Evolutionary conservation across 2,888 invertebrate genomes (phyloP), one percentile per base, ranked within the genome.

Genomic region (Strigamia crassipes): DNA sequence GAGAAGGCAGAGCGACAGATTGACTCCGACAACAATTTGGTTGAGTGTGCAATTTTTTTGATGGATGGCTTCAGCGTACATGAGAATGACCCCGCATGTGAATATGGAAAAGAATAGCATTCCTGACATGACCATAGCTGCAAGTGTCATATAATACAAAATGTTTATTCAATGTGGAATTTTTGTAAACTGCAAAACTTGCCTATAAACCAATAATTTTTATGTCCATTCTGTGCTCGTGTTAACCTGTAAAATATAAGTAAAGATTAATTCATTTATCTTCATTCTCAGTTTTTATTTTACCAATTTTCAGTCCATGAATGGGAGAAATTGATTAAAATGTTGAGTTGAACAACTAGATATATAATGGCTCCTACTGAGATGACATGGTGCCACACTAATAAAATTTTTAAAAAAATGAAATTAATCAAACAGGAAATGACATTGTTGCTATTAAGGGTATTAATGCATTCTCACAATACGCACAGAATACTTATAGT

Each of bases 351-450:
- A 42, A 89, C 85, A 10, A 89, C 84, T 38, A 89, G 88, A 85
- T 89, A 89, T 5, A 88, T 66, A 73, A 86, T 86, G 2, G 88
- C 89, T 78, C 88, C 89, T 34, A 86, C 86, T 87, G 89, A 87
- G 2, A 89, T 88, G 78, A 88, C 85, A 83, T 89, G 89, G 88
- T 89, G 89, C 88, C 88, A 89, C 78, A 87, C 89, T 89, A 85
- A 79, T 84, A 84, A 80, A 83, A n/a, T n/a, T n/a, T n/a, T n/a
- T 81, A 83, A 82, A 83, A 80, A 82, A 82, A n/a, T n/a, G 82
- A 80, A 77, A 78, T 34, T 51, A 27, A 56, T 15, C 15, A 38
- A 38, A 38, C 38, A 38, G 9, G 10, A 38, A 38, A 3, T 27
- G 1, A 27, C 27, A 27, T 2, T 27, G 27, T 27, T 31, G 0